These are phyloP conservation scores for Magallana angulata DNA, from an alignment of 1,140 invertebrate genomes.

Conservation along the genomic window DNA sequence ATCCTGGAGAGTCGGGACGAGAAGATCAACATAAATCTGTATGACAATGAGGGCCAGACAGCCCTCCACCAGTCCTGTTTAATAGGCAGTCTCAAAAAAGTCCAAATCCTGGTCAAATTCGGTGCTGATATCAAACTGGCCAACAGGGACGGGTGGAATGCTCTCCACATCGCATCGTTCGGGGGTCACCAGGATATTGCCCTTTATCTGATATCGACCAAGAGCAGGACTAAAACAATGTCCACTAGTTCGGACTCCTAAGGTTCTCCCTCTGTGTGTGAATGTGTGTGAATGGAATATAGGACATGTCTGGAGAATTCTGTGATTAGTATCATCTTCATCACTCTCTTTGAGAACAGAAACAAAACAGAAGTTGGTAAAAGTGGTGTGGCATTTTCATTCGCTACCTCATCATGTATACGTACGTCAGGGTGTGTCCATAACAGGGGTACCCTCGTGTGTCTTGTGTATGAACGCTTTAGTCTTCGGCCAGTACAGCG, in stretches of 20 bases:
- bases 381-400: slow-evolving; percentile 19
- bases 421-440: not conserved
- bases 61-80: slow-evolving; percentile 81
- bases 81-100: slow-evolving; percentile 81
- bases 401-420: slow-evolving; percentile 10
- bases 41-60: slow-evolving; percentile 81
- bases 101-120: slow-evolving; percentile 81
- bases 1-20: slow-evolving; percentile 78
- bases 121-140: slow-evolving; percentile 81
- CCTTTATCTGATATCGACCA: slow-evolving; percentile 76
- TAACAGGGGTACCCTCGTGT: not conserved
- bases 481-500: slow-evolving; percentile 23
- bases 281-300: slow-evolving; percentile 18
- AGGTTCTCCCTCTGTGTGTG: not conserved
- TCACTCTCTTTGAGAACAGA: not conserved
- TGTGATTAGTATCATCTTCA: not conserved
- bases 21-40: slow-evolving; percentile 79
- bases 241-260: not conserved
- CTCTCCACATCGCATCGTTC: slow-evolving; percentile 81
- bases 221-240: slow-evolving; percentile 42
- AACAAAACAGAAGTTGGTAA: not conserved
- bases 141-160: slow-evolving; percentile 82
- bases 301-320: not conserved
- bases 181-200: slow-evolving; percentile 81
- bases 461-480: slow-evolving; percentile 12